Evolutionary conservation across 2,888 invertebrate genomes (phyloP).

Genomic region (Julus scanicus): DNA sequence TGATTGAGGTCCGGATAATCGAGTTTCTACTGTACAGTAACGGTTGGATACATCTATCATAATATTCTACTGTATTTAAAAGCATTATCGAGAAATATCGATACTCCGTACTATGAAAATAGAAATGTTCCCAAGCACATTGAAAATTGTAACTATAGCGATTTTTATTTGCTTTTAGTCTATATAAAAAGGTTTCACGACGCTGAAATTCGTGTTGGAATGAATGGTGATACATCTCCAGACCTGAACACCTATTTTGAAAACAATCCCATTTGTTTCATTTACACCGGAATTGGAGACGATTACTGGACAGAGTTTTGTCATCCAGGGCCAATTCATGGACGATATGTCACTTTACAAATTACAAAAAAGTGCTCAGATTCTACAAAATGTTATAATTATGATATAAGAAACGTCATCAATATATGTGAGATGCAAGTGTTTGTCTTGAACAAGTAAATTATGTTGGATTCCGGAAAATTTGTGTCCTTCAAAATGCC

Average conservation of each 20-base stretch:
- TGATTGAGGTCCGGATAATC: too few relatives aligned
- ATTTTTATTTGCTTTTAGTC: background rate
- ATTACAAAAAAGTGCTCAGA: background rate
- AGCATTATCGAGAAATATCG: too few relatives aligned
- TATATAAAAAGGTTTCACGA: background rate
- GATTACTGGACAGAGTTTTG: background rate
- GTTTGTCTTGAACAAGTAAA: slow-evolving; percentile 4
- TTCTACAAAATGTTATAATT: background rate
- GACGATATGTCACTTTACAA: background rate
- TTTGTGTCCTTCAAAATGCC: too few relatives aligned
- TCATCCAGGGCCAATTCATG: background rate
- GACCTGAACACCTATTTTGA: background rate
- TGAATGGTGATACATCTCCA: background rate
- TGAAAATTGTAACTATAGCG: too few relatives aligned
- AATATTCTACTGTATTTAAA: too few relatives aligned
- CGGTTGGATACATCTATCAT: too few relatives aligned
- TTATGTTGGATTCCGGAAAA: background rate
- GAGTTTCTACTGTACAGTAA: too few relatives aligned
- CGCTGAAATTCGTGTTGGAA: background rate
- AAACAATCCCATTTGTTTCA: background rate
- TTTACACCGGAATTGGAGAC: background rate
- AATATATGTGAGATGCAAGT: background rate
- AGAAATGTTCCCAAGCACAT: too few relatives aligned
- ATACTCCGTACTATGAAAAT: too few relatives aligned
- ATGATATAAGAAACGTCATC: background rate